Base-by-base conservation (phyloP, 2,888 invertebrate genomes). In the Cheilosia variabilis region DNA sequence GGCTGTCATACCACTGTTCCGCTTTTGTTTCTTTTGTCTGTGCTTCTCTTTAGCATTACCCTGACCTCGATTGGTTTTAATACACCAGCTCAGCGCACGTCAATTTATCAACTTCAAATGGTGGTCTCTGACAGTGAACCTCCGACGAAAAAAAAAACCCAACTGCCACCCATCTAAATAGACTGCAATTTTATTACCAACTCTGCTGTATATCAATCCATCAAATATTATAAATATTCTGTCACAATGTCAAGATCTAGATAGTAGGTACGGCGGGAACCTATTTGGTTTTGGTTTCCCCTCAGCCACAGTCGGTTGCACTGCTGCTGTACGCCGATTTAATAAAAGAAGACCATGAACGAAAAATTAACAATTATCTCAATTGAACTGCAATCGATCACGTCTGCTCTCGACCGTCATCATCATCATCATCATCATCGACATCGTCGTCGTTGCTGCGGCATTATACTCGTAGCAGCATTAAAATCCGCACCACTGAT, bases 321-420 rank as follows among this genome's bases (percentile, higher is more conserved):
- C 45, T 50, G 57, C 52, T 75, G 52, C 19, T 45, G 27, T 55
- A 55, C 52, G 50, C 66, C 58, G 72, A 86, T 77, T 80, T 76
- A 68, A 76, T 76, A 86, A 86, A 77, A 68, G 86, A 76, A 81
- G 68, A 81, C 80, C 86, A 63, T 86, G 86, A 86, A 77, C 86
- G 72, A 71, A 77, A 86, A 72, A 77, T 81, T 81, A 81, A 86
- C 76, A 86, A 86, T 81, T 81, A 86, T 81, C 76, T 77, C 52
- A 76, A 77, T 86, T 86, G 86, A 86, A 86, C 72, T 81, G 81
- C 81, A 72, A 86, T 86, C 86, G 86, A 86, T 86, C 86, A 86
- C 86, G 86, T 86, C 86, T 78, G 37, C 80, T 77, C 22, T 27
- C 58, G 55, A 58, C 60, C 57, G 50, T 65, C 63, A 45, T 66